Conservation (phyloP, 1,140 invertebrate species). For the Cyclargus thomasi region DNA sequence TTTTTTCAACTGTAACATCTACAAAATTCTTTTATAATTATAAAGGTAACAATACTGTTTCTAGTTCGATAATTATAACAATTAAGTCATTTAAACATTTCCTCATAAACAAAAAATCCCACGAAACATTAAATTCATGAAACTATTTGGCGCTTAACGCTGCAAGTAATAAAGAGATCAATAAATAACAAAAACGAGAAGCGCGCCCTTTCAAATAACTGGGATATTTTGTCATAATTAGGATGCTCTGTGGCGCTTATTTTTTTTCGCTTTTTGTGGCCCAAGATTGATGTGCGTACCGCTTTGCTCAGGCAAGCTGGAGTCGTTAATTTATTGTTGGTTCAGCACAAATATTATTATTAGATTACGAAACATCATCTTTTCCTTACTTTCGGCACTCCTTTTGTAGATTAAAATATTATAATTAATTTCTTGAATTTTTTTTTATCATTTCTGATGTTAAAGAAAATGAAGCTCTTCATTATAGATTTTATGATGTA, state of each 20-base stretch:
- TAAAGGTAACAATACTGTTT: neutral
- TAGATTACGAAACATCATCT: too few relatives aligned
- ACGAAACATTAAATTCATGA: conserved; percentile 25
- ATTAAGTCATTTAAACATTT: neutral
- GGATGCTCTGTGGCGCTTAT: conserved; percentile 44
- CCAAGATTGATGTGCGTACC: conserved; percentile 32
- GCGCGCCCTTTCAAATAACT: conserved; percentile 47
- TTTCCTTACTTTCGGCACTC: too few relatives aligned
- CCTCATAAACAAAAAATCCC: conserved; percentile 11
- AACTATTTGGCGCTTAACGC: conserved; percentile 22
- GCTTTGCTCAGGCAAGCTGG: conserved; percentile 27
- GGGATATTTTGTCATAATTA: conserved; percentile 69
- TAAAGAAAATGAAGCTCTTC: too few relatives aligned
- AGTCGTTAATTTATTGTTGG: conserved; percentile 14
- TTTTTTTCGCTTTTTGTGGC: conserved; percentile 41
- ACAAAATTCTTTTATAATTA: too few relatives aligned
- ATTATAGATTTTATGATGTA: too few relatives aligned
- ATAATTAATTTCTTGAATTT: too few relatives aligned
- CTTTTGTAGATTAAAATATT: too few relatives aligned
- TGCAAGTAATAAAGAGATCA: conserved; percentile 26
- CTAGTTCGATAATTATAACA: neutral
- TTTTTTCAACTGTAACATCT: too few relatives aligned
- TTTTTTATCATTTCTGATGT: too few relatives aligned
- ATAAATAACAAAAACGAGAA: conserved; percentile 35
- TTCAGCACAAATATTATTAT: neutral